Evolutionary conservation across 2,888 invertebrate species (phyloP), one percentile per base, ranked within the genome.

Genomic region (Drosophila tripunctata): DNA sequence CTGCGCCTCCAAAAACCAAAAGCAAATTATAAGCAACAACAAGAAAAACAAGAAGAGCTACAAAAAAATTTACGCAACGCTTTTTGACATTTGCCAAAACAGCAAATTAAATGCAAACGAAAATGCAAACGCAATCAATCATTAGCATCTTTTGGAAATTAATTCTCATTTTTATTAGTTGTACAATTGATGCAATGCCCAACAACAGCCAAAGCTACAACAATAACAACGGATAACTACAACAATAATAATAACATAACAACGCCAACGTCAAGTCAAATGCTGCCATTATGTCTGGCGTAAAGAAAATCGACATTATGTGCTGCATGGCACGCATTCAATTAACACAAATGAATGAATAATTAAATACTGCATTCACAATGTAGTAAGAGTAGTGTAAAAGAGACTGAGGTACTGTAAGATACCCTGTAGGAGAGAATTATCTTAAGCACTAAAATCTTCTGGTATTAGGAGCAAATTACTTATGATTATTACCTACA

Each of bases 201-300:
- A 50, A 35, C 36, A 43, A 30, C 54, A 22, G n/a, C n/a, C n/a
- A 43, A 30, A 60, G 27, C 40, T 57, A 54, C 27, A 64, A 21
- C 6, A 48, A 43, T 30, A 50, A 22, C 48, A 35, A 43, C 45
- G n/a, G n/a, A n/a, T n/a, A 51, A 54, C 6, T 44, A 33, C 3
- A 19, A 35, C 14, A 43, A 27, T 17, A 33, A 36, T 15, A 63
- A 14, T 30, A 31, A 41, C 10, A 38, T 24, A 51, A 17, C 40
- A 40, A 45, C 65, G 78, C 85, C 85, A 75, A 84, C 87, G 51
- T 77, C n/a, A n/a, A 33, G 43, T 30, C 64, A 73, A 85, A 65
- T 64, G 83, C 79, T 83, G 86, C 83, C 83, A 88, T 83, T 86
- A 88, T 83, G 83, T 83, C 88, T 83, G 80, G 63, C 65, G 68